A percentile compares a stretch with the other conserved stretches of the same genome.
phyloP scores from a whole-genome alignment of 2,113 vertebrate genomes.

The Trogon melanurus region DNA sequence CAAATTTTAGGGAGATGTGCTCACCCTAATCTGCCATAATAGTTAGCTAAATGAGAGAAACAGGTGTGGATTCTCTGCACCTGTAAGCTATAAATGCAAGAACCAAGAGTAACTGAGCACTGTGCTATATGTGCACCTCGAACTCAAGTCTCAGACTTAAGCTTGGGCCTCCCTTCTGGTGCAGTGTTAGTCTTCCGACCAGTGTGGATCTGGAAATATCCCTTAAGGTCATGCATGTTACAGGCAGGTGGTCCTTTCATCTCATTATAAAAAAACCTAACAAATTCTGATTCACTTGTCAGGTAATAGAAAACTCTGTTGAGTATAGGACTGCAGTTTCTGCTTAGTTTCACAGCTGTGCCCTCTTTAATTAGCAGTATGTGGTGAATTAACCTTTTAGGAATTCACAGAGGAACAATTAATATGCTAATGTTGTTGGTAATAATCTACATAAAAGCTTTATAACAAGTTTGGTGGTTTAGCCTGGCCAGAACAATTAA shows the following conservation, averaged over 20 bases:
- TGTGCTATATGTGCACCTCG: background rate
- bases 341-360: background rate
- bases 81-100: background rate
- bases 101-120: background rate
- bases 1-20: background rate
- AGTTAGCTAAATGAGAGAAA: background rate
- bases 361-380: constrained; percentile 6
- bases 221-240: background rate
- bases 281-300: background rate
- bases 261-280: background rate
- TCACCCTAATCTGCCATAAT: background rate
- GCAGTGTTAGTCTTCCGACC: background rate
- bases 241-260: background rate
- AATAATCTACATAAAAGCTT: constrained; percentile 27
- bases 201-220: background rate
- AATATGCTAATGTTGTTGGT: constrained; percentile 40
- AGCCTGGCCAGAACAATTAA: background rate
- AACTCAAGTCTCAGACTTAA: background rate
- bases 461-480: background rate
- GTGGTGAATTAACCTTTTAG: background rate
- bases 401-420: constrained; percentile 30
- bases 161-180: background rate
- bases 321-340: background rate
- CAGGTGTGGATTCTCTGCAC: background rate
- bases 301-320: background rate